A percentile compares a stretch with the other conserved stretches of the same genome.
Conservation (phyloP, 2,888 invertebrate species). For the Oscheius onirici region DNA sequence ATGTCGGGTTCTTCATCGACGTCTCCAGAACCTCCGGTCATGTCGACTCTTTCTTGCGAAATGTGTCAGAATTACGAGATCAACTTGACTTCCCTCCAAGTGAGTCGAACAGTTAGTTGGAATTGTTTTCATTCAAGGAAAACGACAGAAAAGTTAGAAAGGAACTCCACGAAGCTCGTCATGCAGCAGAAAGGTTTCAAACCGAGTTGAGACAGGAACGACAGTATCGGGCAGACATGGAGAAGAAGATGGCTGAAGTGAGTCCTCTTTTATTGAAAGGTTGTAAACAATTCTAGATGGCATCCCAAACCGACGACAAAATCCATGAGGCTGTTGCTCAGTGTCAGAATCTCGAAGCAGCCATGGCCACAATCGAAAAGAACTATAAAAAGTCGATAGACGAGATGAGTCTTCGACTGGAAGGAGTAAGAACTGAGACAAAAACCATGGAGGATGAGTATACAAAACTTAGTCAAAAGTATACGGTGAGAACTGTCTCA, state of each 20-base stretch:
- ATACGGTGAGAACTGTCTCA: conserved; percentile 27
- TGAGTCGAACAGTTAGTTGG: conserved; percentile 31
- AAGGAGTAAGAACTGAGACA: conserved; percentile 37
- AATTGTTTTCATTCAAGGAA: conserved; percentile 55
- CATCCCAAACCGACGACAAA: conserved; percentile 45
- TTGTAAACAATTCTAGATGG: conserved; percentile 36
- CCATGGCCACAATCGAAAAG: conserved; percentile 34
- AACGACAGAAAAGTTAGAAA: conserved; percentile 72
- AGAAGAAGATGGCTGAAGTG: conserved; percentile 71
- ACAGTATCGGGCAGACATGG: conserved; percentile 81
- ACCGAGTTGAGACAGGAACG: conserved; percentile 81
- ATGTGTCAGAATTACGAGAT: conserved; percentile 89
- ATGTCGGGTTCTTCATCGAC: neutral
- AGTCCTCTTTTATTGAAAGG: neutral
- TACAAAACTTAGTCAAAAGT: conserved; percentile 39
- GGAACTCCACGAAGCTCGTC: conserved; percentile 72
- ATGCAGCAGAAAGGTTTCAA: conserved; percentile 76
- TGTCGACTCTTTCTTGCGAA: conserved; percentile 77
- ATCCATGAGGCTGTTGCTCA: conserved; percentile 42
- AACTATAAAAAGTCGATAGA: conserved; percentile 47
- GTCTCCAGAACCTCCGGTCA: conserved; percentile 6
- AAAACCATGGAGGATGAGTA: conserved; percentile 42
- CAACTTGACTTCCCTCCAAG: conserved; percentile 83
- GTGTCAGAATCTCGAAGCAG: conserved; percentile 38
- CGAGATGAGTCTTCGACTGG: conserved; percentile 41